Conservation (phyloP, 1,140 invertebrate genomes). For the Carposina sasakii region DNA sequence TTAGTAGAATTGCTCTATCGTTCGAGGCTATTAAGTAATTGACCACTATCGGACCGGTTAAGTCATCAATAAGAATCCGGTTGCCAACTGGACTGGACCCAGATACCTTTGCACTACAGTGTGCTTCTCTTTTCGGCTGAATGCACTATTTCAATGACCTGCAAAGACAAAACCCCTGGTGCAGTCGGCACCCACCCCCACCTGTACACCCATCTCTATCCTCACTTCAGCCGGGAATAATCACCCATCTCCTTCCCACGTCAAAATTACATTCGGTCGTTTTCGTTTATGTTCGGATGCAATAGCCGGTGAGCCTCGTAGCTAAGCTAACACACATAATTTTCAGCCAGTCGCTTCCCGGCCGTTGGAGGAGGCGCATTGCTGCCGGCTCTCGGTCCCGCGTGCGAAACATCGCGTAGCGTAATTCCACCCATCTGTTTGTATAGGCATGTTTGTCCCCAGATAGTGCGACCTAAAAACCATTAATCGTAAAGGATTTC, state of each 20-base stretch:
- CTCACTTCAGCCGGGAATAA: constrained; percentile 17
- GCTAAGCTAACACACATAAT: constrained; percentile 53
- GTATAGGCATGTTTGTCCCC: constrained; percentile 54
- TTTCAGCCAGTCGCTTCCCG: constrained; percentile 57
- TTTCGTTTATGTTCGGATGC: constrained; percentile 63
- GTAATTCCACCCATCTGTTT: too few species aligned
- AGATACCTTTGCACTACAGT: too few species aligned
- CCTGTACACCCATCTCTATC: constrained; percentile 42
- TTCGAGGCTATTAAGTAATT: constrained; percentile 42
- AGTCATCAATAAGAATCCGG: constrained; percentile 43
- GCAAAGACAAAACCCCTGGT: constrained; percentile 51
- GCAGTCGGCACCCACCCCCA: constrained; percentile 54
- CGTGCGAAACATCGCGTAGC: constrained; percentile 49
- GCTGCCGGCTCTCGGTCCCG: constrained; percentile 40
- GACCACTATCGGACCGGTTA: constrained; percentile 38
- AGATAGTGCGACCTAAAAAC: constrained; percentile 51
- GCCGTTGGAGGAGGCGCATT: constrained; percentile 40
- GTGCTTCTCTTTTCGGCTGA: too few species aligned
- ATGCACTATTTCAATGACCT: constrained; percentile 51
- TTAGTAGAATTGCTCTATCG: constrained; percentile 43
- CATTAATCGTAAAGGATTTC: constrained; percentile 32
- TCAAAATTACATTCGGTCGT: constrained; percentile 60
- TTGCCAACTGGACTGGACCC: too few species aligned
- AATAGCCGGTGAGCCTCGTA: constrained; percentile 54
- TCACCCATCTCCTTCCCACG: constrained; percentile 42